Conservation (phyloP, 2,888 invertebrate species). For the Cheilosia pagana region DNA sequence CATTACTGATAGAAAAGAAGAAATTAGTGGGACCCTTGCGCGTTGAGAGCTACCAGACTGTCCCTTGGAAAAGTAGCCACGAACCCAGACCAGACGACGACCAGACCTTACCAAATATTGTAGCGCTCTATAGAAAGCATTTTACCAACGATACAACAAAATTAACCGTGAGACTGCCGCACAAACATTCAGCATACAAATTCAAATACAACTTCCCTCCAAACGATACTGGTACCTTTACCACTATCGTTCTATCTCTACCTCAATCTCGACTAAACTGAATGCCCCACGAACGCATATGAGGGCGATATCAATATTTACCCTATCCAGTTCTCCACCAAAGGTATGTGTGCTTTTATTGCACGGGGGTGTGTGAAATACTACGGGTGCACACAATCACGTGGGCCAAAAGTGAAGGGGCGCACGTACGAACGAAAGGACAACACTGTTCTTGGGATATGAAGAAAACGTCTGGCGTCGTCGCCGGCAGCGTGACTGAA, state of each 20-base stretch:
- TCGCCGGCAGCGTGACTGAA: slow-evolving; percentile 49
- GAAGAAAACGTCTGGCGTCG: slow-evolving; percentile 3
- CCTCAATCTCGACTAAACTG: slow-evolving; percentile 17
- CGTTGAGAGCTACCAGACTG: too few species aligned
- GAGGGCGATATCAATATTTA: slow-evolving; percentile 60
- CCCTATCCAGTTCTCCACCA: slow-evolving; percentile 7
- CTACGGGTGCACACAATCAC: slow-evolving; percentile 18
- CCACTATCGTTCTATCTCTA: not conserved
- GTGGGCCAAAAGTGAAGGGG: not conserved
- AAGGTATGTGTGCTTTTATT: slow-evolving; percentile 1
- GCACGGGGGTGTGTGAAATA: slow-evolving; percentile 20
- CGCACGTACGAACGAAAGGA: not conserved
- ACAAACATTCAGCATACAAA: slow-evolving; percentile 40
- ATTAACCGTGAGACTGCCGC: slow-evolving; percentile 15
- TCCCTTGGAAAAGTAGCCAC: too few species aligned
- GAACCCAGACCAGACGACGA: too few species aligned
- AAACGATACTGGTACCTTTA: slow-evolving; percentile 18
- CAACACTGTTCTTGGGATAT: slow-evolving; percentile 2
- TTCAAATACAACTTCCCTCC: slow-evolving; percentile 21
- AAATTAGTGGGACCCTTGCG: too few species aligned
- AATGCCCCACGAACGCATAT: slow-evolving; percentile 7
- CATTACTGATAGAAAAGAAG: too few species aligned
- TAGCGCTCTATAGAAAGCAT: not conserved
- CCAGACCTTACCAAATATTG: not conserved
- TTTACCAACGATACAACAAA: slow-evolving; percentile 10